Evolutionary conservation across 2,888 invertebrate genomes (phyloP).

Genomic region (Cylloceria caligata): DNA sequence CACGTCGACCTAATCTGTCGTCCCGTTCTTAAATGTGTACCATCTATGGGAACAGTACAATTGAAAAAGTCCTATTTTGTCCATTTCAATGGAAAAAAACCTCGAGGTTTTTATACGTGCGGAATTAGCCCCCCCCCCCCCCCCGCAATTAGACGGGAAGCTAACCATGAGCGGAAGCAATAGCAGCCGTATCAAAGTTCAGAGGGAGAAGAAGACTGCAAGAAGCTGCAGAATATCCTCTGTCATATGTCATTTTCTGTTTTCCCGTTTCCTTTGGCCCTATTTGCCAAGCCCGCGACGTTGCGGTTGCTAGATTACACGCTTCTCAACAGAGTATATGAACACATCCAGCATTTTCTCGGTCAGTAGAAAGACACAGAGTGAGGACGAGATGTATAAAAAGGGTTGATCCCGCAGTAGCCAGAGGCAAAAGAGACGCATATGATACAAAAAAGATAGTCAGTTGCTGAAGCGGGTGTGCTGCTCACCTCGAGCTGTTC

Average conservation of each 20-base stretch:
- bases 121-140: conserved; percentile 73
- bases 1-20: no score
- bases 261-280: conserved; percentile 61
- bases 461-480: conserved; percentile 17
- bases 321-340: conserved; percentile 19
- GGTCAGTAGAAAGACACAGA: conserved; percentile 22
- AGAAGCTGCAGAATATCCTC: not conserved
- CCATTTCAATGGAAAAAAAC: conserved; percentile 64
- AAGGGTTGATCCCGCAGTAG: conserved; percentile 6
- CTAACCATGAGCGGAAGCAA: conserved; percentile 17
- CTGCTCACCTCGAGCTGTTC: conserved; percentile 41
- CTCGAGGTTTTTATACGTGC: conserved; percentile 72
- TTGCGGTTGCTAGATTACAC: conserved; percentile 30
- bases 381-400: conserved; percentile 26
- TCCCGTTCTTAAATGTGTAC: no score
- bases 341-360: conserved; percentile 43
- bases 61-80: conserved; percentile 47
- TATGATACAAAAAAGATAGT: conserved; percentile 38
- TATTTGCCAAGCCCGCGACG: conserved; percentile 68
- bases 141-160: conserved; percentile 41
- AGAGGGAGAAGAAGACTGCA: not conserved
- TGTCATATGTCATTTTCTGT: conserved; percentile 56
- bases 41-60: no score
- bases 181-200: conserved; percentile 27
- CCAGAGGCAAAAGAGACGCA: conserved; percentile 29